A percentile compares a stretch with the other conserved stretches of the same genome.
Evolutionary conservation across 2,113 vertebrate species (phyloP).

Genomic region (Callocephalon fimbriatum): DNA sequence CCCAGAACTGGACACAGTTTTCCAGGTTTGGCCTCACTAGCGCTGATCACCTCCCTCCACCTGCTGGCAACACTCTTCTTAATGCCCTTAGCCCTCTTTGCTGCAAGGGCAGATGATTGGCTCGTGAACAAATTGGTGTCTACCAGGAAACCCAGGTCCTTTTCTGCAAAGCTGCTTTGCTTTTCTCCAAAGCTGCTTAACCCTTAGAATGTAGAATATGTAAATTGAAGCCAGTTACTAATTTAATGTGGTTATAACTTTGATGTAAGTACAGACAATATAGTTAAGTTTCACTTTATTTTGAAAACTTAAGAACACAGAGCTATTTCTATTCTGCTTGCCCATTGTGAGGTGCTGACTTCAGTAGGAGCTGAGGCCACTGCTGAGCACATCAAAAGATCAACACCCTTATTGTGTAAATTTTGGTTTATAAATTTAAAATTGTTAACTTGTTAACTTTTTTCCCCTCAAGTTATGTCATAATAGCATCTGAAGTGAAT

Average conservation of each 20-base stretch:
- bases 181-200: not conserved
- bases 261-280: not conserved
- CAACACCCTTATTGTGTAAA: constrained; percentile 42
- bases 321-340: not conserved
- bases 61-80: not conserved
- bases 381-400: constrained; percentile 33
- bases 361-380: not conserved
- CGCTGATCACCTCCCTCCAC: not conserved
- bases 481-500: constrained; percentile 66
- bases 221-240: not conserved
- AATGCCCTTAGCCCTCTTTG: not conserved
- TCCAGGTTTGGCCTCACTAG: not conserved
- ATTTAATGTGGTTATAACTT: not conserved
- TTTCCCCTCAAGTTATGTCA: constrained; percentile 44
- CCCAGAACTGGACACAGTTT: not conserved
- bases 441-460: constrained; percentile 9
- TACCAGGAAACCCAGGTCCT: not conserved
- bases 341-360: not conserved
- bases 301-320: not conserved
- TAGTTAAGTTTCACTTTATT: not conserved
- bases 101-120: not conserved
- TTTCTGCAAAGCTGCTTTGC: not conserved
- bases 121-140: accelerated
- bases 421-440: constrained; percentile 54
- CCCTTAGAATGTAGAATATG: not conserved